Evolutionary conservation across 2,888 invertebrate genomes (phyloP).

Genomic region (Caenorhabditis uteleia): DNA sequence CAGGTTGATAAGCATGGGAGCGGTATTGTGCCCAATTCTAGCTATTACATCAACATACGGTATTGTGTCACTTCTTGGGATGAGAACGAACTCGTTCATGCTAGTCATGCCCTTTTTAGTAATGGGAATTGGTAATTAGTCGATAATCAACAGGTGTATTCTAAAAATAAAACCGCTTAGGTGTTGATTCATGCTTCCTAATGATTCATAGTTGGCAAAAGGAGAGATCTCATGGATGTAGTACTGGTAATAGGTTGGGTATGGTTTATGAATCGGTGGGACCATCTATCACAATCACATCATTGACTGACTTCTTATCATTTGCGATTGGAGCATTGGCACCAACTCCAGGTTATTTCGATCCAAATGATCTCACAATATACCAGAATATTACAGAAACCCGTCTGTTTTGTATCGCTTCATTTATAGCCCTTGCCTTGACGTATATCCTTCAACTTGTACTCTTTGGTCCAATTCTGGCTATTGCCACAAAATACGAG

Average conservation of each 20-base stretch:
- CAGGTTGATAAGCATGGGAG: constrained; percentile 51
- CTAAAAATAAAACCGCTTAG: constrained; percentile 33
- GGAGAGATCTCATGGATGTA: constrained; percentile 47
- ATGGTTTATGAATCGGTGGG: constrained; percentile 67
- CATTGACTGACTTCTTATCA: constrained; percentile 68
- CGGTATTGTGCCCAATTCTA: constrained; percentile 62
- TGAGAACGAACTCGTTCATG: constrained; percentile 66
- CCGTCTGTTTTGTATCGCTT: constrained; percentile 67
- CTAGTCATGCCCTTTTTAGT: constrained; percentile 68
- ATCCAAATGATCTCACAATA: background rate
- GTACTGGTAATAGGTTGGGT: constrained; percentile 47
- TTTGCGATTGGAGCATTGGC: constrained; percentile 68
- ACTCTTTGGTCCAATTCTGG: constrained; percentile 65
- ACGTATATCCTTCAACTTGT: constrained; percentile 63
- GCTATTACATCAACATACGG: constrained; percentile 67
- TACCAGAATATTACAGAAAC: constrained; percentile 53
- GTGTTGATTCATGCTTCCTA: constrained; percentile 64
- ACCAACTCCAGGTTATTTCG: constrained; percentile 62
- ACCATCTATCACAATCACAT: constrained; percentile 68
- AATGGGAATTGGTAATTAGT: constrained; percentile 64
- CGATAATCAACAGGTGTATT: background rate
- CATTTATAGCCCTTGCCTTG: constrained; percentile 64
- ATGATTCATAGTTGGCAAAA: constrained; percentile 67
- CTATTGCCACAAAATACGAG: constrained; percentile 59
- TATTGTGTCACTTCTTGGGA: constrained; percentile 52